A percentile compares a stretch with the other conserved stretches of the same genome.
Conservation (phyloP, 2,797 vertebrate species). For the Thalassophryne amazonica region DNA sequence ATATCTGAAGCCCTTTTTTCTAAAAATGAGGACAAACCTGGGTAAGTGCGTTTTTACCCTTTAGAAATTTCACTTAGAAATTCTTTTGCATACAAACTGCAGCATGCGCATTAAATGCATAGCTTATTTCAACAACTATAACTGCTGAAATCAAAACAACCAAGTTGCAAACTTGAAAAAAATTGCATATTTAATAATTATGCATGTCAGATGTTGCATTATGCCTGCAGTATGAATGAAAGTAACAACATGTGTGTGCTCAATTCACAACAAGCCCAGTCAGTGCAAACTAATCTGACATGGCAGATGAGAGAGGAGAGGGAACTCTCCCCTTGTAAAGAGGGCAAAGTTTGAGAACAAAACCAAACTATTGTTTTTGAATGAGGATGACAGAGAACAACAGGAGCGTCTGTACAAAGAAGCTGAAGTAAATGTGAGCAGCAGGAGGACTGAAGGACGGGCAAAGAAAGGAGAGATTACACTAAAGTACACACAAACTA, state of each 20-base stretch:
- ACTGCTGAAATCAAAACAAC: no score
- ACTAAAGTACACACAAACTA: constrained; percentile 9
- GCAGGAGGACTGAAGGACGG: not conserved
- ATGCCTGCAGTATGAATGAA: not conserved
- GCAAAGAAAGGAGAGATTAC: constrained; percentile 6
- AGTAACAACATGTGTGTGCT: not conserved
- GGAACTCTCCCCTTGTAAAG: constrained; percentile 8
- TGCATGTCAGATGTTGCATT: not conserved
- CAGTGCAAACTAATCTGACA: constrained; percentile 15
- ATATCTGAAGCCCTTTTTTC: no score
- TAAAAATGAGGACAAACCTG: no score
- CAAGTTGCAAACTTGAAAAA: no score
- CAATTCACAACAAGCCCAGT: not conserved
- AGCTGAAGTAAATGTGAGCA: constrained; percentile 27
- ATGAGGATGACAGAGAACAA: constrained; percentile 56
- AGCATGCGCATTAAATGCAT: no score
- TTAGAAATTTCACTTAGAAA: no score
- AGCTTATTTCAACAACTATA: no score
- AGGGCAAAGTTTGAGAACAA: constrained; percentile 46
- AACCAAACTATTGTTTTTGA: constrained; percentile 34
- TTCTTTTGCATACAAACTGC: no score
- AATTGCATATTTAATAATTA: no score
- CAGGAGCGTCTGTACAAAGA: constrained; percentile 38
- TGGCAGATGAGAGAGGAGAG: not conserved
- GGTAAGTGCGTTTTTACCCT: no score